These are phyloP conservation scores for Sebastiscus albofasciatus DNA, from an alignment of 2,797 vertebrate species.

Conservation along the genomic window DNA sequence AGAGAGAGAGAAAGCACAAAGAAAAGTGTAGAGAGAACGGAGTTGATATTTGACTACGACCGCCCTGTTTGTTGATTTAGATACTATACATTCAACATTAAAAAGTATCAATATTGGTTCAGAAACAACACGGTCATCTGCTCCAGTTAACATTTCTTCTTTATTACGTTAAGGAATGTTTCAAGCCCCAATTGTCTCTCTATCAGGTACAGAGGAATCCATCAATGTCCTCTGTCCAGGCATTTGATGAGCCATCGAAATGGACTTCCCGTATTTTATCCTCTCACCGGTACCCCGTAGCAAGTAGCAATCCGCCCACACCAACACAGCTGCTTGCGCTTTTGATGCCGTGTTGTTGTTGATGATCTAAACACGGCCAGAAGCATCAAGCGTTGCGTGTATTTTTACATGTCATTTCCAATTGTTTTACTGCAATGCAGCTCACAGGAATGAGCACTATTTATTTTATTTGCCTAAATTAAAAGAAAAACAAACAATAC, in stretches of 20 bases:
- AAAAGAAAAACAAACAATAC: not conserved
- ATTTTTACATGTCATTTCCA: conserved; percentile 7
- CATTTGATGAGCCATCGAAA: conserved; percentile 8
- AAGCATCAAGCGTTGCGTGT: not conserved
- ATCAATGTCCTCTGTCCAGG: not conserved
- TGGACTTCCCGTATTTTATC: conserved; percentile 16
- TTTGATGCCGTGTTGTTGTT: conserved; percentile 15
- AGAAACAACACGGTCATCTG: not conserved
- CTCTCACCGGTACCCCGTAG: conserved; percentile 1
- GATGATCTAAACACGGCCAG: conserved; percentile 20
- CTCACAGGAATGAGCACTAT: not conserved
- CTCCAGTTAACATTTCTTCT: not conserved
- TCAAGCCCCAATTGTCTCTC: not conserved
- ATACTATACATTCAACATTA: not conserved
- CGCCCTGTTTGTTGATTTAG: not conserved
- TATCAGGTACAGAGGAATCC: conserved; percentile 1
- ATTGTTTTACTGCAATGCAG: not conserved
- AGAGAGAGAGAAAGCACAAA: not conserved
- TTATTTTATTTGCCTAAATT: not conserved
- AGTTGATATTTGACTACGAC: not conserved
- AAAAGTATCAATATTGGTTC: not conserved
- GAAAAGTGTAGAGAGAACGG: conserved; percentile 5
- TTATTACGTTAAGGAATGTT: not conserved
- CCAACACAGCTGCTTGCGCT: not conserved
- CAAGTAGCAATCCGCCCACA: conserved; percentile 38